Base-by-base conservation (phyloP, 1,140 invertebrate species). In the Aphelenchoides fujianensis region DNA sequence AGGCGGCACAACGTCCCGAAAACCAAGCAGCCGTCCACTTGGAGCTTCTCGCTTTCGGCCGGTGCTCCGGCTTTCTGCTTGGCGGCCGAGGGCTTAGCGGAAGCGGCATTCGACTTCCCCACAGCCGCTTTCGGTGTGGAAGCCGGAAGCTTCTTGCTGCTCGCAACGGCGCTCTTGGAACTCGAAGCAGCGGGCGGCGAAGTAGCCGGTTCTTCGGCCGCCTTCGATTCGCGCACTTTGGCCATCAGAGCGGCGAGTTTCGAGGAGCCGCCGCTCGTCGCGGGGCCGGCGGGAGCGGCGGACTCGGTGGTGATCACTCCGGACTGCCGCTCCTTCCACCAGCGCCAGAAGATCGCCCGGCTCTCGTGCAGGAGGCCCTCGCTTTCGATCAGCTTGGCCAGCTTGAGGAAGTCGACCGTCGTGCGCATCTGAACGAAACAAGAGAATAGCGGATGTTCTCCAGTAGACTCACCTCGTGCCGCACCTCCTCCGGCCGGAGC, bases 241-340 rank as follows among this genome's bases (percentile, higher is more conserved):
- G 55, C 5, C 5, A 59, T 19, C 19, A 59, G 23, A 30, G 55
- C 55, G 7, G 55, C 5, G 27, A 59, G 34, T 7, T 19, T 59
- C 12, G 5, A 7, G 12, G 41, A 16, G 12, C 41, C 41, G 41
- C 12, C 12, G 12, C 12, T 16, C 41, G 12, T 12, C 23, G 41
- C 23, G n/a, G n/a, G n/a, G n/a, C n/a, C n/a, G n/a, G n/a, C n/a
- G n/a, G n/a, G n/a, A n/a, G n/a, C n/a, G n/a, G n/a, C n/a, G n/a
- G n/a, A n/a, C n/a, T n/a, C n/a, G 12, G 41, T 48, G 28, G 55
- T 19, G 34, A 7, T 59, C 19, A 23, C 23, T 19, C 19, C 55
- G 32, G 1, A 19, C 27, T 66, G 36, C 53, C 53, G 37, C 63
- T 66, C 32, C 32, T 66, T 66, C 63, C 63, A 66, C 12, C n/a